Conservation (phyloP, 2,888 invertebrate species). For the Theristus sp. region DNA sequence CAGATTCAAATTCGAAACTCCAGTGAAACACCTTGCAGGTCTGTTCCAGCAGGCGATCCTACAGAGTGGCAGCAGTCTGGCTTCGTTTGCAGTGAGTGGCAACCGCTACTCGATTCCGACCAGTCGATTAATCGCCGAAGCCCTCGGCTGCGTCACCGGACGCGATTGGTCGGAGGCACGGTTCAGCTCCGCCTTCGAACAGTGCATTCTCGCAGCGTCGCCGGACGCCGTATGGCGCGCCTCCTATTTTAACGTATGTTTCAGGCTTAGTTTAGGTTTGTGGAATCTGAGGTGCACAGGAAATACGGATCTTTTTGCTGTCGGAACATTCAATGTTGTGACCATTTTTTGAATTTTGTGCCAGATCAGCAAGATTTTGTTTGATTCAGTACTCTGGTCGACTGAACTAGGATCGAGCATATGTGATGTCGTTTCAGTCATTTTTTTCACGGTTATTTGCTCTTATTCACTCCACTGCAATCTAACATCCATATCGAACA, state of each 20-base stretch:
- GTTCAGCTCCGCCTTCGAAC: not conserved
- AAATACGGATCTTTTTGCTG: too few species aligned
- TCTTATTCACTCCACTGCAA: too few species aligned
- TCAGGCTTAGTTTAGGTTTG: not conserved
- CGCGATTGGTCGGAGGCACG: not conserved
- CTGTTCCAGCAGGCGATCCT: not conserved
- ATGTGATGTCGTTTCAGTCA: too few species aligned
- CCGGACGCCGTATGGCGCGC: not conserved
- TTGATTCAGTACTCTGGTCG: too few species aligned
- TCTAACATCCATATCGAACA: too few species aligned
- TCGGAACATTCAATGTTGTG: too few species aligned
- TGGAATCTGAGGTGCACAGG: not conserved
- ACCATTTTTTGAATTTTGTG: too few species aligned
- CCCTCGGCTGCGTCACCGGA: not conserved
- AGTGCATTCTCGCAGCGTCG: not conserved
- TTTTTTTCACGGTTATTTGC: too few species aligned
- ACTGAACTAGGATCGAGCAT: too few species aligned
- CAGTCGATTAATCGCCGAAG: not conserved
- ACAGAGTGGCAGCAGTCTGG: not conserved
- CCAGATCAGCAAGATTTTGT: too few species aligned
- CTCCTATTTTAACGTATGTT: not conserved
- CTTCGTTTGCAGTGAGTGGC: not conserved
- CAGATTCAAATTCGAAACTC: not conserved
- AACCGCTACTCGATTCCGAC: not conserved
- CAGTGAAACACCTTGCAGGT: too few species aligned